Base-by-base conservation (phyloP, 2,113 vertebrate genomes). In the Odocoileus hemionus region DNA sequence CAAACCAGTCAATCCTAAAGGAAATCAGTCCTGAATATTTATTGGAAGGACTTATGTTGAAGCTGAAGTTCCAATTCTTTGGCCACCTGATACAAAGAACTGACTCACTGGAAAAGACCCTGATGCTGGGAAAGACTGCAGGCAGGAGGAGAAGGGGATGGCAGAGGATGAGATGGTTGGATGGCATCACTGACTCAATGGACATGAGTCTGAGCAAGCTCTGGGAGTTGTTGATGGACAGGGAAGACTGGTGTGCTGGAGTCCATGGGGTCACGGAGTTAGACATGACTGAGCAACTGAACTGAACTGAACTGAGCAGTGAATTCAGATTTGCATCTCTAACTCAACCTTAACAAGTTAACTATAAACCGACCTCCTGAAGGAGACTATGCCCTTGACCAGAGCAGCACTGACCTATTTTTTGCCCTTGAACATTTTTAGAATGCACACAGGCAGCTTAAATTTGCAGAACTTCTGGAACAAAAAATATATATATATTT, bases 111-210 rank as follows among this genome's bases (percentile, higher is more conserved):
- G 67, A 39, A 70, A 70, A 70, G n/a, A 70, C n/a, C 19, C 67
- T 70, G n/a, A 70, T 70, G 19, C 19, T 23, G 67, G n/a, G n/a
- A 70, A 39, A 70, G 10, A 39, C 67, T 70, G 67, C 10, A 39
- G 10, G 19, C 0, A 0, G 67, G n/a, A 70, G 10, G 5, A 70
- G 19, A 70, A 70, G 19, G 67, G n/a, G n/a, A 70, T 0, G 1
- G 13, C 67, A 70, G 67, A 70, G 5, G 19, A 70, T 70, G 67
- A 3, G 67, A 70, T 23, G 19, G 67, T 70, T 70, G 67, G n/a
- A 70, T 70, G 19, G n/a, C 67, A 70, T 39, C n/a, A 70, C 67
- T 1, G 0, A 39, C n/a, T 74, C 5, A 0, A 74, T 74, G n/a
- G 67, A 74, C n/a, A 39, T 23, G 67, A 74, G 10, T 39, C 3